Conservation (phyloP, 2,113 vertebrate genomes). For the Grantiella picta region DNA sequence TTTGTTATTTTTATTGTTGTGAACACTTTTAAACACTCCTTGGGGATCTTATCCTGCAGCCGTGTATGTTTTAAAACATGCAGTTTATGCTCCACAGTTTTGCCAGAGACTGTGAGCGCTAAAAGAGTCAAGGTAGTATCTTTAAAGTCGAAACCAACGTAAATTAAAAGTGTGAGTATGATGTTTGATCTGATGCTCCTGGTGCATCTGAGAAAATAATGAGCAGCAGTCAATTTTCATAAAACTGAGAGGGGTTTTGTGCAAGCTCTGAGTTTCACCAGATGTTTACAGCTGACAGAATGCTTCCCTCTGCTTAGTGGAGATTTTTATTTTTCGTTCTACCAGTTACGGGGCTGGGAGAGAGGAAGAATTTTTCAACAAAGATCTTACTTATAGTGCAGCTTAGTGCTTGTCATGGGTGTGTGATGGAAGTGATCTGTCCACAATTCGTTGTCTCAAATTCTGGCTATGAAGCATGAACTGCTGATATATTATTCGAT, state of each 20-base stretch:
- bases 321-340: constrained; percentile 19
- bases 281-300: constrained; percentile 61
- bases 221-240: not conserved
- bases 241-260: constrained; percentile 20
- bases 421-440: constrained; percentile 47
- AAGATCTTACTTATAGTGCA: not conserved
- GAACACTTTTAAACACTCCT: constrained; percentile 36
- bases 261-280: constrained; percentile 29
- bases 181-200: not conserved
- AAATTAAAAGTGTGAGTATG: constrained; percentile 16
- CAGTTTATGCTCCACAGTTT: not conserved
- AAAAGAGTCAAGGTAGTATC: not conserved
- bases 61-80: not conserved
- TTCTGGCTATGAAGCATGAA: not conserved
- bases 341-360: not conserved
- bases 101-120: not conserved
- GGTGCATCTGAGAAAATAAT: constrained; percentile 15
- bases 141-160: not conserved
- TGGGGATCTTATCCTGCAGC: constrained; percentile 22
- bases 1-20: constrained; percentile 61
- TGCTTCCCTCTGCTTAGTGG: not conserved
- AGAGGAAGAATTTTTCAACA: not conserved
- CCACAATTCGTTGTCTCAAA: not conserved
- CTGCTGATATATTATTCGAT: not conserved
- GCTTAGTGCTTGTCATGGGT: constrained; percentile 17